Evolutionary conservation across 2,888 invertebrate genomes (phyloP), one percentile per base, ranked within the genome.

Genomic region (Calliphora vomitoria): DNA sequence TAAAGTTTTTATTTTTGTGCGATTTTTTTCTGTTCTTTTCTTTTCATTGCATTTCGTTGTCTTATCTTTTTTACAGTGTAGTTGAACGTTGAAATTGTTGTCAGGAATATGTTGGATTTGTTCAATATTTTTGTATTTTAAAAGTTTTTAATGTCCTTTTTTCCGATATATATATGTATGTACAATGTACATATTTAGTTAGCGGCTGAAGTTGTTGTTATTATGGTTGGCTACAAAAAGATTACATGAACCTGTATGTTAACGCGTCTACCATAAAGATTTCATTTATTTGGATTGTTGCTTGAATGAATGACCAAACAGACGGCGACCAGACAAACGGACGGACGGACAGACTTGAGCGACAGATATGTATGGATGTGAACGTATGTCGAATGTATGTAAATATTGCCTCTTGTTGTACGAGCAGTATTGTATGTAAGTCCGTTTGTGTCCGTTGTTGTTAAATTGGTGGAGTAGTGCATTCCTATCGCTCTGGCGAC

Each of bases 171-270:
- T n/a, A n/a, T n/a, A n/a, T n/a, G n/a, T n/a, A n/a, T n/a, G n/a
- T n/a, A n/a, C n/a, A n/a, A n/a, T n/a, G n/a, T n/a, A 25, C 25
- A 25, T 25, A 50, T 10, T 44, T 44, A 44, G 44, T 35, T 35
- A 35, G 53, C 68, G 74, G 47, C 53, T 47, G 25, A 10, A 64
- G n/a, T 62, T 85, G 78, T 11, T 68, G 91, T 90, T 92, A 91
- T 90, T 90, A 90, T 89, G 90, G 89, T 92, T 92, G 68, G 60
- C 69, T 69, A 74, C 74, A 92, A 92, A 80, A 91, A 93, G 93
- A 93, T 93, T 92, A 92, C 93, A 92, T 92, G 93, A 93, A 92
- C 92, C 92, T 92, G 92, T 92, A 92, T 92, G 92, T 92, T 92
- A 90, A 91, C 91, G 89, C 90, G 91, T 91, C 92, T 64, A 69